Evolutionary conservation across 2,888 invertebrate species (phyloP).

Genomic region (Lasioglossum malachurum): DNA sequence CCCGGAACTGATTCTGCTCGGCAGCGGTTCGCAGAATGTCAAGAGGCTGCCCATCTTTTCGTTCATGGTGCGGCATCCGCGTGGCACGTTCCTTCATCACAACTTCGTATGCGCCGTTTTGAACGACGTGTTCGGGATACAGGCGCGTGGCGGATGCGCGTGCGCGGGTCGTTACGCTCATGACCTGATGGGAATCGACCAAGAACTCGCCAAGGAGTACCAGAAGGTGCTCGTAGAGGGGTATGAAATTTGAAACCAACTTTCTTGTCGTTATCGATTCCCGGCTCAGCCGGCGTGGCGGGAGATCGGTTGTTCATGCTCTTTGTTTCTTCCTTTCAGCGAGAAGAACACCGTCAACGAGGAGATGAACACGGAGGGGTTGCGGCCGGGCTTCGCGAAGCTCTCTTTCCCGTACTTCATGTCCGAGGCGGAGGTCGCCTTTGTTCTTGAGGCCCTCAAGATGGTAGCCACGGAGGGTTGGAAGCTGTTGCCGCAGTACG

Average conservation of each 20-base stretch:
- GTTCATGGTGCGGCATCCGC: slow-evolving; percentile 92
- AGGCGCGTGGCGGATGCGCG: slow-evolving; percentile 92
- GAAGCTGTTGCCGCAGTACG: slow-evolving; percentile 95
- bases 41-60: slow-evolving; percentile 93
- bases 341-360: slow-evolving; percentile 71
- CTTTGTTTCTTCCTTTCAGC: slow-evolving; percentile 58
- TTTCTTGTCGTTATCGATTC: not conserved
- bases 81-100: slow-evolving; percentile 94
- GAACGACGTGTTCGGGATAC: slow-evolving; percentile 96
- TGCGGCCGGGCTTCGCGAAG: slow-evolving; percentile 94
- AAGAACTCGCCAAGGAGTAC: slow-evolving; percentile 90
- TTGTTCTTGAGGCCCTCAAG: slow-evolving; percentile 93
- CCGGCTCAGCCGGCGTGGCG: not conserved
- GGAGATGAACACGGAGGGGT: slow-evolving; percentile 88
- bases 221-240: slow-evolving; percentile 89
- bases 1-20: slow-evolving; percentile 92
- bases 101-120: slow-evolving; percentile 94
- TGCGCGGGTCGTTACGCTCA: slow-evolving; percentile 95
- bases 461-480: slow-evolving; percentile 96
- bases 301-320: not conserved
- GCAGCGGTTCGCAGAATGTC: slow-evolving; percentile 88
- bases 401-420: slow-evolving; percentile 95
- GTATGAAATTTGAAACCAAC: slow-evolving; percentile 78
- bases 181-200: slow-evolving; percentile 93
- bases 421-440: slow-evolving; percentile 92